Base-by-base conservation (phyloP, 2,888 invertebrate genomes). In the Machimus atricapillus region DNA sequence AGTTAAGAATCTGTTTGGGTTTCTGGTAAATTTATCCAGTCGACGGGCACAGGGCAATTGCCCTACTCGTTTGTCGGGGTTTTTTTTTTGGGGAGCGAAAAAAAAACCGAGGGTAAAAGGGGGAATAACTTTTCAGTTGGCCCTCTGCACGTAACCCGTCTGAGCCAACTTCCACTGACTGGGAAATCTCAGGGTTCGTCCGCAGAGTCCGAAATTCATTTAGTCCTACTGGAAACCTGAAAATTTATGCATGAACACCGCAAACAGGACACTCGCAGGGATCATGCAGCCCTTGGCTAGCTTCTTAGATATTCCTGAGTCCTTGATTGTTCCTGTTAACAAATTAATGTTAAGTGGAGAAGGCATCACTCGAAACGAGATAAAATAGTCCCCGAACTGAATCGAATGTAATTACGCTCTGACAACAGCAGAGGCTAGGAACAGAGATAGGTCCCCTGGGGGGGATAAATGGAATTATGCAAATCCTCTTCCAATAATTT, bases 391-490 rank as follows among this genome's bases (percentile, higher is more conserved):
- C 85, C 85, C 31, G 31, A 85, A 85, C 85, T n/a, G 85, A 74
- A 85, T 85, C 74, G 85, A 85, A 85, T 74, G 74, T 85, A 85
- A 85, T 85, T 85, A 74, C 52, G 43, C n/a, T 43, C 85, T 74
- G 74, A 73, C 85, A 85, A 85, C 85, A 85, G 73, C 74, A 74
- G 46, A 85, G 74, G 31, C 31, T 40, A 40, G 40, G 40, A 2
- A 12, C 1, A 12, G 40, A 12, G 40, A 31, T 74, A 85, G 85
- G 31, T 74, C 85, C 43, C 74, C 43, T 14, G 5, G 43, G 34
- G 34, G 85, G 85, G 46, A 85, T 85, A 85, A 85, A 85, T 85
- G 85, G 85, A 85, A 85, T 85, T 85, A 85, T 85, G 85, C 74
- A 85, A 85, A 85, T 85, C 74, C 46, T 43, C 74, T 85, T 74